Evolutionary conservation across 2,888 invertebrate species (phyloP).

Genomic region (Melieria picta): DNA sequence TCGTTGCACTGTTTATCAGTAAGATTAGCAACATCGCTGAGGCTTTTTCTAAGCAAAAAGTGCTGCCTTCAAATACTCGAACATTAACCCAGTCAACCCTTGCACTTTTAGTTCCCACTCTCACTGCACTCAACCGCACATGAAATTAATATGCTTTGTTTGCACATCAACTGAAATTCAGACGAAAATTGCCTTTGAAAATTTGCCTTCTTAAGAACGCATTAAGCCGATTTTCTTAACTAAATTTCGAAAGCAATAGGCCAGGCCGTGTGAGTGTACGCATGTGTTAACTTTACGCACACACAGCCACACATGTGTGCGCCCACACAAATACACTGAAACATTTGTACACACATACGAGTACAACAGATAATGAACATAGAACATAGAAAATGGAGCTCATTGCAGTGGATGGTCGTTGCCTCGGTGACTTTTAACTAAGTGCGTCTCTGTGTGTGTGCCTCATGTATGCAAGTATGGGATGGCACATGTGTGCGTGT

Average conservation of each 20-base stretch:
- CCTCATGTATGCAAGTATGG: neutral
- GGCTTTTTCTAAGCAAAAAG: no score
- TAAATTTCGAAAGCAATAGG: conserved; percentile 28
- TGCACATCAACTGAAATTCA: no score
- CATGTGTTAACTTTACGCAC: conserved; percentile 28
- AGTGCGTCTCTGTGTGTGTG: conserved; percentile 12
- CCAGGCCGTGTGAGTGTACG: conserved; percentile 24
- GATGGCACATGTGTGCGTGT: neutral
- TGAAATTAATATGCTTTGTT: no score
- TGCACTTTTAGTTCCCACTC: no score
- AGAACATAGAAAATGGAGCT: neutral
- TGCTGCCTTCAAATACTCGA: no score
- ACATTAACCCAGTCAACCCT: no score
- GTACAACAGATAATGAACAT: no score
- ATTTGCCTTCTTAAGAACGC: conserved; percentile 35
- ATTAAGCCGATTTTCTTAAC: conserved; percentile 31
- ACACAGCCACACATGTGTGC: conserved; percentile 15
- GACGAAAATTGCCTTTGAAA: conserved; percentile 16
- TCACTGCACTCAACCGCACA: no score
- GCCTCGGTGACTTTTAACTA: conserved; percentile 30
- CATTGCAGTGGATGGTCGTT: conserved; percentile 16
- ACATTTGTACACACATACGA: neutral
- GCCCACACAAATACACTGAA: conserved; percentile 10
- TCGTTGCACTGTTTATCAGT: no score
- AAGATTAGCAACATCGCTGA: no score